Evolutionary conservation across 1,140 invertebrate species (phyloP), one percentile per base, ranked within the genome.

Genomic region (Nixonia krombeini): DNA sequence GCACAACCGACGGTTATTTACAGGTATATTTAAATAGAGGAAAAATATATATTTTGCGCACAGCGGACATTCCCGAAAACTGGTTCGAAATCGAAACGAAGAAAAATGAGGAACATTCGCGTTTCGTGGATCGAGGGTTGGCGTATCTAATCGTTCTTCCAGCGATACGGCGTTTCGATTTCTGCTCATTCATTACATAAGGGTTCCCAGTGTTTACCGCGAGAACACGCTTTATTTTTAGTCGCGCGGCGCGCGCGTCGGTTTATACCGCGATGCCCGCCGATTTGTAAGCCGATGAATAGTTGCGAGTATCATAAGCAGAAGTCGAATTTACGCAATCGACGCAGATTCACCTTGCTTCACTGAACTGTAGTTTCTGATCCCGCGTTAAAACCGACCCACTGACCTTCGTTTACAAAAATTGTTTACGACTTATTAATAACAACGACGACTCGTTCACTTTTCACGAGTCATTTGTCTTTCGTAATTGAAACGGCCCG

Each of bases 151-250:
- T 65, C 62, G 51, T 56, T 56, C 52, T 31, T 63, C 37, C 52
- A 46, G 50, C 23, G 23, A 28, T 53, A 55, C 45, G 49, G 44
- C 55, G 26, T 56, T 16, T 46, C 45, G 70, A 79, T 80, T 77
- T 59, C 72, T 68, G 69, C 72, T 81, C 69, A 80, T 82, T 81
- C 79, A 82, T 82, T 81, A 80, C 55, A 79, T 82, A 80, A 80
- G 79, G 70, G 66, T 56, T 73, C 55, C 23, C 69, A 53, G 73
- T 79, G 75, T 82, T 80, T 79, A 78, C 72, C 42, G 55, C 63
- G 53, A 73, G 74, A 69, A 72, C 49, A 46, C 55, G 55, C 42
- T 72, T 58, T 66, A 66, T 66, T 66, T 66, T 59, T 66, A 65
- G 62, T 55, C 51, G 17, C 50, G 33, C 50, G 31, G 17, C 47